Evolutionary conservation across 2,888 invertebrate species (phyloP).

Genomic region (Tricholauxania praeusta): DNA sequence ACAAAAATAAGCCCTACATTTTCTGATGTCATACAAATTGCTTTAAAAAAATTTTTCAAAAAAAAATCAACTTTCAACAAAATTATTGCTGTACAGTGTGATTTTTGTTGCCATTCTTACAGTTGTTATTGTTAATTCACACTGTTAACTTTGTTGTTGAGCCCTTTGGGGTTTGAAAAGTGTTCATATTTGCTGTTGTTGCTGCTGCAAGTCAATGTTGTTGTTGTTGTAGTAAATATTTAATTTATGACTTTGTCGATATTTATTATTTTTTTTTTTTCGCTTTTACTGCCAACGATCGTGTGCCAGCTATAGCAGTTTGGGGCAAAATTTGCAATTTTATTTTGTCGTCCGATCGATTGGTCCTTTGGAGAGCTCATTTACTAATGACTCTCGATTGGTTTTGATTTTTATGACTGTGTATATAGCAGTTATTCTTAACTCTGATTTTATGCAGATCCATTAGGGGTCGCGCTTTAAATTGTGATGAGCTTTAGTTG

Average conservation of each 20-base stretch:
- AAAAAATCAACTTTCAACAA: too few relatives aligned
- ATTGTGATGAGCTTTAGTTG: too few relatives aligned
- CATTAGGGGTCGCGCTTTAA: too few relatives aligned
- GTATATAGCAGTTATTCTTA: too few relatives aligned
- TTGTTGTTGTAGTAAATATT: slow-evolving; percentile 54
- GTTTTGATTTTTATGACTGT: slow-evolving; percentile 46
- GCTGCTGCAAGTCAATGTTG: slow-evolving; percentile 32
- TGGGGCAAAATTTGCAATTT: neutral
- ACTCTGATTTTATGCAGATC: too few relatives aligned
- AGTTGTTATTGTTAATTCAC: slow-evolving; percentile 41
- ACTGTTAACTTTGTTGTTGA: neutral
- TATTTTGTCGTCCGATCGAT: slow-evolving; percentile 18
- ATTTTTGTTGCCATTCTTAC: slow-evolving; percentile 33
- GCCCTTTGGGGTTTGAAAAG: slow-evolving; percentile 42
- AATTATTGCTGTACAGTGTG: slow-evolving; percentile 8
- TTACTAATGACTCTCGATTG: slow-evolving; percentile 61
- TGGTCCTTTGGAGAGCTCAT: slow-evolving; percentile 53
- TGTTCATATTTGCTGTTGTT: slow-evolving; percentile 51
- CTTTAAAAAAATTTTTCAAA: too few relatives aligned
- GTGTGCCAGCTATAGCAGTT: slow-evolving; percentile 51
- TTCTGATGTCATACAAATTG: too few relatives aligned
- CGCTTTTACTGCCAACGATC: slow-evolving; percentile 46
- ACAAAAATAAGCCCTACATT: too few relatives aligned
- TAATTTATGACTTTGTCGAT: slow-evolving; percentile 65
- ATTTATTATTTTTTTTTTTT: slow-evolving; percentile 47